A percentile compares a stretch with the other conserved stretches of the same genome.
phyloP scores from a whole-genome alignment of 2,113 vertebrate species.

The Natator depressus region DNA sequence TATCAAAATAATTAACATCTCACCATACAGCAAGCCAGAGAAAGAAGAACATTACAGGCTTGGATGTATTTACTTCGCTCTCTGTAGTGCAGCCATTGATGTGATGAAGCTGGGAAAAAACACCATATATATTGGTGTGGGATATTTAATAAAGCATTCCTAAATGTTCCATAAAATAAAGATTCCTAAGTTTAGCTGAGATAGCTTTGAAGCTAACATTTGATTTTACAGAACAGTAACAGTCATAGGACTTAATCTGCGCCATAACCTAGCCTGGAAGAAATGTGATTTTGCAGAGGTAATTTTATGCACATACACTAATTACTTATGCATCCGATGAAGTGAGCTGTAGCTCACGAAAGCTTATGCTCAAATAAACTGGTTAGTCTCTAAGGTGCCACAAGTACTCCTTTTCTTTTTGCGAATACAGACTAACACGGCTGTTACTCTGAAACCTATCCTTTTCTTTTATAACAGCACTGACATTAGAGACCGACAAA shows the following conservation, averaged over 20 bases:
- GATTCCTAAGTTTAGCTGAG: not conserved
- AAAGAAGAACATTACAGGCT: constrained; percentile 31
- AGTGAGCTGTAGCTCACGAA: too few relatives aligned
- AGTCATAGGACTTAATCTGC: not conserved
- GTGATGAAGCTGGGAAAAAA: not conserved
- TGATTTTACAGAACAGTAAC: not conserved
- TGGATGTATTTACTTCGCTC: constrained; percentile 32
- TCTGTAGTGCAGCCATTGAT: constrained; percentile 16
- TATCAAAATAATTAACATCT: constrained; percentile 64
- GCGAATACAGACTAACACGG: too few relatives aligned
- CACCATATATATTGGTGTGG: not conserved
- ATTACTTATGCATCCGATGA: too few relatives aligned
- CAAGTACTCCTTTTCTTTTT: too few relatives aligned
- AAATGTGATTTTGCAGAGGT: not conserved
- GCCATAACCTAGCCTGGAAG: not conserved
- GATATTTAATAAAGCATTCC: not conserved
- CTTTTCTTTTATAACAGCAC: not conserved
- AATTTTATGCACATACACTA: not conserved
- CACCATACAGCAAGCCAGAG: constrained; percentile 15
- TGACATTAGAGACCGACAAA: not conserved
- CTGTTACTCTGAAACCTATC: too few relatives aligned
- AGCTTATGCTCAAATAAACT: too few relatives aligned
- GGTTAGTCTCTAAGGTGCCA: too few relatives aligned
- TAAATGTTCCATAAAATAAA: not conserved
- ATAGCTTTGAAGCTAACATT: not conserved